These are phyloP conservation scores for Esox masquinongy DNA, from an alignment of 2,797 vertebrate species.

Conservation along the genomic window DNA sequence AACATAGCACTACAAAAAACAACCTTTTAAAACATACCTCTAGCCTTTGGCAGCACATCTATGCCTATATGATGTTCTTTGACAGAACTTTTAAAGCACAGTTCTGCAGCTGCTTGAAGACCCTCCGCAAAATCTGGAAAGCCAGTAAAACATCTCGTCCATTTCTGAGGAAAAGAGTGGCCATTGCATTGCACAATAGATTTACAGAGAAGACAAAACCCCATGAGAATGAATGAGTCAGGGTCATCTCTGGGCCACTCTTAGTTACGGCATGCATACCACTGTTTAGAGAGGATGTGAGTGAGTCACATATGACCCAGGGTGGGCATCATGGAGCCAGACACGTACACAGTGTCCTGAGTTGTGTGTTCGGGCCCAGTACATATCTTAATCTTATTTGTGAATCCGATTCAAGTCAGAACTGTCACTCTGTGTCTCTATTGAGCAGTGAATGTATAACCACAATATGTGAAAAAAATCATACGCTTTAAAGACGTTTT, in stretches of 20 bases:
- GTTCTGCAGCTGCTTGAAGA: neutral
- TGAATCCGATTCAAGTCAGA: neutral
- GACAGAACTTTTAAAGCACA: neutral
- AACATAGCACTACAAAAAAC: neutral
- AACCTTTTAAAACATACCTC: conserved; percentile 1
- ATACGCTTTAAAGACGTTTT: neutral
- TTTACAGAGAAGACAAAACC: neutral
- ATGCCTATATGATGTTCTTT: neutral
- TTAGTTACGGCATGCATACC: neutral
- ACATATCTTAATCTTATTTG: neutral
- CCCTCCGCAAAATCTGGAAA: neutral
- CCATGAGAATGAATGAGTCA: neutral
- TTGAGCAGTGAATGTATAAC: neutral
- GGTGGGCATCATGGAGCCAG: neutral
- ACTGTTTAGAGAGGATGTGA: neutral
- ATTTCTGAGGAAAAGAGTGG: neutral
- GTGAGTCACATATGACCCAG: neutral
- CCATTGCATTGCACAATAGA: neutral
- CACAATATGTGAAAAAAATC: neutral
- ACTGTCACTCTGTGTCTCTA: conserved; percentile 42
- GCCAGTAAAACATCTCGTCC: neutral
- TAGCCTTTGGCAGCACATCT: neutral
- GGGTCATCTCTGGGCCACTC: conserved; percentile 2
- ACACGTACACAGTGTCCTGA: neutral
- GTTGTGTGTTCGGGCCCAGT: neutral